Evolutionary conservation across 2,797 vertebrate species (phyloP).

Genomic region (Nyctalus aviator): DNA sequence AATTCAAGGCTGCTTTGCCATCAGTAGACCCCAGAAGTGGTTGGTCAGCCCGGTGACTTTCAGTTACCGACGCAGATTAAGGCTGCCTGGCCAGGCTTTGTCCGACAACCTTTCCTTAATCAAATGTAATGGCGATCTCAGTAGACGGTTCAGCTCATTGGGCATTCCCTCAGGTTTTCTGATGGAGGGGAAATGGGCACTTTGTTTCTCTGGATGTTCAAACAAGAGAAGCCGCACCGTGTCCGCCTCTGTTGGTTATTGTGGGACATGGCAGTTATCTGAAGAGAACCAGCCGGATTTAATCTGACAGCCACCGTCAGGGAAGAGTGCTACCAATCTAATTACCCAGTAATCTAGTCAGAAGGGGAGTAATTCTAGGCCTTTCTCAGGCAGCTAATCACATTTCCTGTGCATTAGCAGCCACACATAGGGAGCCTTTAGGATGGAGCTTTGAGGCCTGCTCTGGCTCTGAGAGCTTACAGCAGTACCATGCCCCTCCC

Average conservation of each 20-base stretch:
- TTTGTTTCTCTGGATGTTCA: constrained; percentile 79
- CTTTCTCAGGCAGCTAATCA: constrained; percentile 93
- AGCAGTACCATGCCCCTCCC: neutral
- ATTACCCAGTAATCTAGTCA: constrained; percentile 96
- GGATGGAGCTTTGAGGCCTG: constrained; percentile 83
- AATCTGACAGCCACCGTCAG: constrained; percentile 90
- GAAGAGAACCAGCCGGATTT: constrained; percentile 89
- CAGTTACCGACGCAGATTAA: constrained; percentile 80
- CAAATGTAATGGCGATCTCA: constrained; percentile 78
- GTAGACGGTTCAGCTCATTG: constrained; percentile 74
- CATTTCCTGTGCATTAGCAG: constrained; percentile 94
- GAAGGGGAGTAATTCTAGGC: constrained; percentile 94
- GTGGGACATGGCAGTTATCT: constrained; percentile 86
- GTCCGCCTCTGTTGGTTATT: constrained; percentile 84
- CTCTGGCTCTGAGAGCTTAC: neutral
- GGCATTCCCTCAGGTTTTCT: constrained; percentile 76
- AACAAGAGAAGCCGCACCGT: neutral
- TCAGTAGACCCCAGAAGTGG: constrained; percentile 60
- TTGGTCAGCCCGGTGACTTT: constrained; percentile 68
- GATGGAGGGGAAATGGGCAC: constrained; percentile 57
- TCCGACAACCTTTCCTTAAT: constrained; percentile 80
- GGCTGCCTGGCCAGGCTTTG: constrained; percentile 77
- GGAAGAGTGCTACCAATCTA: constrained; percentile 94
- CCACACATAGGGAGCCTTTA: constrained; percentile 88
- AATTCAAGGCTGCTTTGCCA: constrained; percentile 60